Percentiles rank a stretch among this genome's conserved stretches.
Conservation (phyloP, 2,113 vertebrate species). For the Vombatus ursinus region DNA sequence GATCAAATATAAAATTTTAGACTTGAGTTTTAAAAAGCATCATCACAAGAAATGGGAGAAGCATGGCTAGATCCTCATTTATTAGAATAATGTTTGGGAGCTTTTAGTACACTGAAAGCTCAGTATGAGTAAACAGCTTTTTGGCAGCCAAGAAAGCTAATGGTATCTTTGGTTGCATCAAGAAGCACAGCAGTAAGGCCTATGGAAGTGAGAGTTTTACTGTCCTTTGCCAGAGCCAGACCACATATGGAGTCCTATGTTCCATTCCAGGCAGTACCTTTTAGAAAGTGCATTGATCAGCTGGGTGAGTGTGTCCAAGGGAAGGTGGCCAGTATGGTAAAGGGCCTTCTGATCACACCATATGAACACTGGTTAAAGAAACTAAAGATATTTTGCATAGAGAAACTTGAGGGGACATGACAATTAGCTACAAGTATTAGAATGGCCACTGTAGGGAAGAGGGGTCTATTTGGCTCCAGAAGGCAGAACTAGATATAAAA, state of each 20-base stretch:
- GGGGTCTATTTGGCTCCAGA: background rate
- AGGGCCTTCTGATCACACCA: background rate
- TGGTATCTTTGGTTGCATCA: background rate
- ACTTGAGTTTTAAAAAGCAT: background rate
- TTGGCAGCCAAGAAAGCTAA: no score
- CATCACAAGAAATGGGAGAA: no score
- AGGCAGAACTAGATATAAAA: background rate
- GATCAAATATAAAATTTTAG: constrained; percentile 29
- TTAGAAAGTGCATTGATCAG: background rate
- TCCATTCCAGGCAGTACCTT: background rate
- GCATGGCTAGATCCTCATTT: no score
- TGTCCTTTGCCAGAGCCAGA: background rate
- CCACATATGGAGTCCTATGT: background rate
- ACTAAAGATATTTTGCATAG: background rate
- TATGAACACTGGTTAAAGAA: background rate
- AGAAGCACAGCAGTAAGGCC: background rate
- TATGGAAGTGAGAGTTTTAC: background rate
- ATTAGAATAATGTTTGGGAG: no score
- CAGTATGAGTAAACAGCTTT: no score
- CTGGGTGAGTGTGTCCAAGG: background rate
- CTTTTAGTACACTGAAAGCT: no score
- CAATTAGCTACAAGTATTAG: background rate
- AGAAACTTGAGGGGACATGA: background rate
- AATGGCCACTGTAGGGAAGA: background rate
- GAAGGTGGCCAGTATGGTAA: background rate